These are phyloP conservation scores for Zosterops lateralis DNA, from an alignment of 2,113 vertebrate genomes.

Conservation along the genomic window DNA sequence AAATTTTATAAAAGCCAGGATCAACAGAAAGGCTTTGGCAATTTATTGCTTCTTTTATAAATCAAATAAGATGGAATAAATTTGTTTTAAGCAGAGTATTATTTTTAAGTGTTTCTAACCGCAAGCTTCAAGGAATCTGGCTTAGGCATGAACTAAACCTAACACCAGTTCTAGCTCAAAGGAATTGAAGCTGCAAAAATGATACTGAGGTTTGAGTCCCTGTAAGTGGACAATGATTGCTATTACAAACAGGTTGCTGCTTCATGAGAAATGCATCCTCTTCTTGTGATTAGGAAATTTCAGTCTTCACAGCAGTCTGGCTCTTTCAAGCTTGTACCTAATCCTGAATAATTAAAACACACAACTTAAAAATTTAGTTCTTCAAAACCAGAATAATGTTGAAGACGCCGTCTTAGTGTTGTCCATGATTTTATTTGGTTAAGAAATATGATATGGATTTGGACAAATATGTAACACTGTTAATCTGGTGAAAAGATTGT, in stretches of 20 bases:
- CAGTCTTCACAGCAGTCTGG: background rate
- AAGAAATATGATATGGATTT: rapidly evolving
- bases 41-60: background rate
- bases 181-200: background rate
- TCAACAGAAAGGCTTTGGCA: background rate
- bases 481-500: background rate
- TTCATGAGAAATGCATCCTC: background rate
- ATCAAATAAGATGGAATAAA: background rate
- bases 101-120: background rate
- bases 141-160: background rate
- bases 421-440: background rate
- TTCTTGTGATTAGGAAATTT: background rate
- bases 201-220: background rate
- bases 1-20: background rate
- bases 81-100: background rate
- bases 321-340: background rate
- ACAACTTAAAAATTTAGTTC: background rate
- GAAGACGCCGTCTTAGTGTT: background rate
- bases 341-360: background rate
- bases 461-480: background rate
- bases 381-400: background rate
- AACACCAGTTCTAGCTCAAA: background rate
- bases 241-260: background rate
- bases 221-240: background rate
- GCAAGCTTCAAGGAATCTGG: background rate